Evolutionary conservation across 2,113 vertebrate species (phyloP).

Genomic region (Galemys pyrenaicus): DNA sequence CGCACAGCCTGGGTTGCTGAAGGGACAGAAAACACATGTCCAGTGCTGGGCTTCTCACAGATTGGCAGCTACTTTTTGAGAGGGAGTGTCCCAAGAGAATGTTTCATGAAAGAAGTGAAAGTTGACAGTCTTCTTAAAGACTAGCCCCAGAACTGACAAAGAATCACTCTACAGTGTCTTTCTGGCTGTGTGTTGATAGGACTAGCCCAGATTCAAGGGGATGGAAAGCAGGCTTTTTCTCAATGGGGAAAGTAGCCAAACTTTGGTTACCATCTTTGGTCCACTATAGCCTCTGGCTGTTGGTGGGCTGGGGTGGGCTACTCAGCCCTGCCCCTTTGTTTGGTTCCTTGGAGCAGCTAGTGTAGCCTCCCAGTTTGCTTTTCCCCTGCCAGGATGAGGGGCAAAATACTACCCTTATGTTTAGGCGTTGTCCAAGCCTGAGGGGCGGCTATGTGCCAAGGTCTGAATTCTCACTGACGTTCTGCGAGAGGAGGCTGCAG

Average conservation of each 20-base stretch:
- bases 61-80: not conserved
- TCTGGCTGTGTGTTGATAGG: not conserved
- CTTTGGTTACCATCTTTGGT: not conserved
- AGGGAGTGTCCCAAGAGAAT: not conserved
- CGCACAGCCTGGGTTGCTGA: not conserved
- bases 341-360: not conserved
- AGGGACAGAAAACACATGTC: not conserved
- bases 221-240: not conserved
- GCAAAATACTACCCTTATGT: too few relatives aligned
- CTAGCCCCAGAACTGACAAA: not conserved
- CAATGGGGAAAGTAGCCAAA: not conserved
- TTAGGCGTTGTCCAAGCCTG: too few relatives aligned
- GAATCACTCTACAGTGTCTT: not conserved
- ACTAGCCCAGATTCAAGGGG: not conserved
- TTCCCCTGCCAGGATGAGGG: too few relatives aligned
- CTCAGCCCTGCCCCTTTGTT: too few relatives aligned
- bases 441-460: too few relatives aligned
- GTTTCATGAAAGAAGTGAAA: not conserved
- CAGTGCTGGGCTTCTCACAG: not conserved
- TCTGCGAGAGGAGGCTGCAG: too few relatives aligned
- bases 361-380: too few relatives aligned
- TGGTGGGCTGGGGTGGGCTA: too few relatives aligned
- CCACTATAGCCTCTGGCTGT: not conserved
- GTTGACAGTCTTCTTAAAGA: not conserved
- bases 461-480: too few relatives aligned